Evolutionary conservation across 1,140 invertebrate species (phyloP).

Genomic region (Philopotamus ludificatus): DNA sequence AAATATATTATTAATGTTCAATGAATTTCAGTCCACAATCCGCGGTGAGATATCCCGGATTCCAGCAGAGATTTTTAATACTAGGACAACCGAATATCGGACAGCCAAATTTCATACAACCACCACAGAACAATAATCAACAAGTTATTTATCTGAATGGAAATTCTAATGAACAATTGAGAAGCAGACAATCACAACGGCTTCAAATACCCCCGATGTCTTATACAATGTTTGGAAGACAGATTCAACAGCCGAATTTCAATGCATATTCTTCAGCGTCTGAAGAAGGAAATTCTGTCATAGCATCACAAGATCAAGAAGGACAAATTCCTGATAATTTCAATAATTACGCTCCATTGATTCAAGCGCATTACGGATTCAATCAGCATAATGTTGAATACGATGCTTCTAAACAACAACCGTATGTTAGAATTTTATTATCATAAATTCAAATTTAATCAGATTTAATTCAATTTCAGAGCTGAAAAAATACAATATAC

Average conservation of each 20-base stretch:
- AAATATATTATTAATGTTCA: background rate
- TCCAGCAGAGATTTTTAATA: slow-evolving; percentile 16
- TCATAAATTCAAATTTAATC: background rate
- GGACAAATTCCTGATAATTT: background rate
- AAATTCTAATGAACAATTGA: background rate
- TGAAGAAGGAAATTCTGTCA: background rate
- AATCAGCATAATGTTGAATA: background rate
- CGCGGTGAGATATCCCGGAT: slow-evolving; percentile 11
- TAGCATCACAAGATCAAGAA: background rate
- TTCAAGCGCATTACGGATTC: too few species aligned
- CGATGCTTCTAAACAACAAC: background rate
- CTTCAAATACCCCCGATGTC: slow-evolving; percentile 20
- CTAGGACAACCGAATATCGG: background rate
- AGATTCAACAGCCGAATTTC: background rate
- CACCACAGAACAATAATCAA: too few species aligned
- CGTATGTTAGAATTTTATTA: background rate
- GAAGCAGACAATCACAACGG: slow-evolving; percentile 16
- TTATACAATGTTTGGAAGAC: background rate
- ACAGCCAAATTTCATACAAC: background rate
- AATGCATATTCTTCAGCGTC: background rate
- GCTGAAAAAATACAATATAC: slow-evolving; percentile 2
- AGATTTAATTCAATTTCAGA: background rate
- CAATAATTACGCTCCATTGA: background rate
- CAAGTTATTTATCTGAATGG: too few species aligned
- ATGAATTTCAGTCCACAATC: slow-evolving; percentile 20